Evolutionary conservation across 2,797 vertebrate species (phyloP), one percentile per base, ranked within the genome.

Genomic region (Acanthornis magna): DNA sequence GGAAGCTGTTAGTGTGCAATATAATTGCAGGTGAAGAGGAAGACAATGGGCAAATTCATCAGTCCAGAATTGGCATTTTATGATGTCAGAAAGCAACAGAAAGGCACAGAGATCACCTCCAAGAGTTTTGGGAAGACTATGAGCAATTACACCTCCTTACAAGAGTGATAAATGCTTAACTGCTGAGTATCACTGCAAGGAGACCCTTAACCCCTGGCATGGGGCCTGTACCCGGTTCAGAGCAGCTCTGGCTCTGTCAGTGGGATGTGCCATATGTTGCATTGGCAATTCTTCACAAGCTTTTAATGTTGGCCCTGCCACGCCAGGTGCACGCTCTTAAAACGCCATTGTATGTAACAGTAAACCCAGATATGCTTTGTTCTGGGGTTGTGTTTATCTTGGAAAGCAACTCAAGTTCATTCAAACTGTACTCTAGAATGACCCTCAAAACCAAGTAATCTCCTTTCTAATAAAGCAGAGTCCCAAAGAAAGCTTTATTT

Each of bases 391-490:
- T 96, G 92, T 95, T 96, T 85, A 95, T 85, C 95, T 93, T 95
- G 90, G 96, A 97, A 73, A 94, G 67, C 93, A 97, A 94, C 84
- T 94, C 84, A 61, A 93, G 63, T 96, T 97, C 91, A 91, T 83
- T 95, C 85, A 91, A 92, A 92, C 67, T 61, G 79, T 93, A 93
- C 88, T 96, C 89, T 65, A 91, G 95, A 80, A 66, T 94, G 95
- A 96, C 91, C 91, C 96, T 96, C 94, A 85, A 95, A 96, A 82
- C 91, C 85, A 97, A 95, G 91, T 86, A 92, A 89, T 95, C 95
- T 89, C 84, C 74, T 79, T 80, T 71, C 88, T 89, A 94, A 96
- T 91, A 93, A 86, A 91, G 80, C 53, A 45, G 77, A 79, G 84
- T 68, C 58, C 54, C 55, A 91, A 91, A 96, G 81, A 95, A 91